Conservation (phyloP, 2,888 invertebrate genomes). For the Scotopteryx bipunctaria region DNA sequence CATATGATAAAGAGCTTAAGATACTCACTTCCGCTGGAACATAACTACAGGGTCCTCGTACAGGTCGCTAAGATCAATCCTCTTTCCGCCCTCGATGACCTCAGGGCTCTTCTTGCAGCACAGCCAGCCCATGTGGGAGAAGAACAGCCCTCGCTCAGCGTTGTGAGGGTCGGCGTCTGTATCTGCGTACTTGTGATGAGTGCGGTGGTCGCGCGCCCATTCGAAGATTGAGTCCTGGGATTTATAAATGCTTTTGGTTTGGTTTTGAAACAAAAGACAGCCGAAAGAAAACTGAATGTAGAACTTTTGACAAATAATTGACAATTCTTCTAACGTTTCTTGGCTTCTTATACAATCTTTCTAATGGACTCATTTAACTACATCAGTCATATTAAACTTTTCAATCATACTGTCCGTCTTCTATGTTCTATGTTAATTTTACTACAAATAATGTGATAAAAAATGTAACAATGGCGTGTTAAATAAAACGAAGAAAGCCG, state of each 20-base stretch:
- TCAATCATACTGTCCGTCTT: background rate
- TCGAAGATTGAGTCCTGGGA: slow-evolving; percentile 86
- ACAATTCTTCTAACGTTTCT: no score
- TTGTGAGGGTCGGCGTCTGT: slow-evolving; percentile 97
- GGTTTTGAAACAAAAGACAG: no score
- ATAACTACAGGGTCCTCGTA: slow-evolving; percentile 91
- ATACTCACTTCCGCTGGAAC: slow-evolving; percentile 90
- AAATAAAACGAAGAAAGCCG: slow-evolving; percentile 27
- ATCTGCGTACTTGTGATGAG: slow-evolving; percentile 95
- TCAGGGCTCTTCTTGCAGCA: slow-evolving; percentile 94
- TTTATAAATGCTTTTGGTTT: no score
- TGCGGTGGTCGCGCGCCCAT: slow-evolving; percentile 88
- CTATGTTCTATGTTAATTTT: background rate
- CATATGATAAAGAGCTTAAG: background rate
- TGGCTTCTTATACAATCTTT: no score
- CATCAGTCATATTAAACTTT: no score
- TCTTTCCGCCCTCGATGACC: slow-evolving; percentile 90
- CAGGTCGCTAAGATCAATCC: slow-evolving; percentile 92
- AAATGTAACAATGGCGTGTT: slow-evolving; percentile 22
- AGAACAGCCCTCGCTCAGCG: slow-evolving; percentile 94
- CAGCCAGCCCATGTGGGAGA: slow-evolving; percentile 97
- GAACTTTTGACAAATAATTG: no score
- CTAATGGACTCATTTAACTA: no score
- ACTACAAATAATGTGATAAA: slow-evolving; percentile 24
- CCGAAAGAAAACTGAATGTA: no score